Percentiles rank a stretch among this genome's conserved stretches.
Evolutionary conservation across 2,113 vertebrate genomes (phyloP).

Genomic region (Miniopterus natalensis): DNA sequence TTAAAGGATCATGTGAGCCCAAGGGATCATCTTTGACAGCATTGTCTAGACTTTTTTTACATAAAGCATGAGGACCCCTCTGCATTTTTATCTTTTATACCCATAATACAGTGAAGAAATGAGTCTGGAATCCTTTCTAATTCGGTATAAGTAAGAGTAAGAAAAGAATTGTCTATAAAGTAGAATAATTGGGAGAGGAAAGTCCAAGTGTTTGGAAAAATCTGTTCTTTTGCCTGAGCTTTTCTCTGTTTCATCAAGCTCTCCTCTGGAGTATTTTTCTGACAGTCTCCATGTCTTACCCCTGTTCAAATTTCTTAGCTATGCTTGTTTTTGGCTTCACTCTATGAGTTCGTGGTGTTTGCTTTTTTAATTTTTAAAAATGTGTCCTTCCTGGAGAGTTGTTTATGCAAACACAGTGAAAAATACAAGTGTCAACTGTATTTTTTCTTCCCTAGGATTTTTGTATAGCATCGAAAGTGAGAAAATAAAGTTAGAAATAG

Average conservation of each 20-base stretch:
- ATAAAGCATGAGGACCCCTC: neutral
- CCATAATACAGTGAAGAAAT: neutral
- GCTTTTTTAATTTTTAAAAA: slow-evolving; percentile 83
- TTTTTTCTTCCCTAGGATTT: slow-evolving; percentile 79
- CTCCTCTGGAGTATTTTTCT: slow-evolving; percentile 64
- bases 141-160: neutral
- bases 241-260: slow-evolving; percentile 62
- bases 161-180: neutral
- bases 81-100: slow-evolving; percentile 38
- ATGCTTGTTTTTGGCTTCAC: slow-evolving; percentile 73
- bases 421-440: slow-evolving; percentile 82
- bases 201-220: slow-evolving; percentile 16
- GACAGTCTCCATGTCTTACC: slow-evolving; percentile 57
- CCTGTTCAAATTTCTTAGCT: slow-evolving; percentile 77
- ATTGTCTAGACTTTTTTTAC: neutral
- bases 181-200: slow-evolving; percentile 21
- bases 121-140: neutral
- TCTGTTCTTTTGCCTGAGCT: neutral
- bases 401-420: slow-evolving; percentile 82
- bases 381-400: slow-evolving; percentile 74
- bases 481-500: slow-evolving; percentile 79
- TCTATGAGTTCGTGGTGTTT: slow-evolving; percentile 80
- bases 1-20: neutral
- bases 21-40: neutral
- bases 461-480: slow-evolving; percentile 79